A percentile compares a stretch with the other conserved stretches of the same genome.
phyloP scores from a whole-genome alignment of 2,113 vertebrate species.

The Brachypodius melanocephalos region DNA sequence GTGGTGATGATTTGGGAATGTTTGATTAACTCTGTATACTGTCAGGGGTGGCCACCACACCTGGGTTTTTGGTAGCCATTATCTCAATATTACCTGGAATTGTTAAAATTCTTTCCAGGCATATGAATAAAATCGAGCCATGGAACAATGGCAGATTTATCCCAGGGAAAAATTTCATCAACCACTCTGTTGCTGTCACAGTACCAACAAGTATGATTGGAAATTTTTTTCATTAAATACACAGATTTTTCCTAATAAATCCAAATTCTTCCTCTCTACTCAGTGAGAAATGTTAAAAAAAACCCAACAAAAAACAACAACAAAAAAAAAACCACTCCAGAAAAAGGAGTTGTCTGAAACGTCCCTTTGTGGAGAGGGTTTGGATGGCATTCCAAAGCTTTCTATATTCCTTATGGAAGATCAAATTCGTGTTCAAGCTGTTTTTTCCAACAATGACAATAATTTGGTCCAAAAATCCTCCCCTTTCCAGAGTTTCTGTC shows the following conservation, averaged over 20 bases:
- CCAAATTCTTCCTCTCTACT: neutral
- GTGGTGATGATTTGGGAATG: neutral
- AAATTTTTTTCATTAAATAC: neutral
- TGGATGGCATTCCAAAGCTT: neutral
- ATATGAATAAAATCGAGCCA: neutral
- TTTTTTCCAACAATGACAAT: neutral
- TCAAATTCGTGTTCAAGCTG: neutral
- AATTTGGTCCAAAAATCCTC: neutral
- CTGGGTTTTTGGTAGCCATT: neutral
- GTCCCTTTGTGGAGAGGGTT: neutral
- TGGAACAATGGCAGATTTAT: neutral
- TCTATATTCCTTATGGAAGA: slow-evolving; percentile 13
- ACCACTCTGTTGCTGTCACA: neutral
- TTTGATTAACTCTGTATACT: neutral
- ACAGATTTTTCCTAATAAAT: neutral
- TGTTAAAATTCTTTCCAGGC: neutral
- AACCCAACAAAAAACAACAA: too few species aligned
- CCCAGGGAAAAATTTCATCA: neutral
- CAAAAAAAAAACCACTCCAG: neutral
- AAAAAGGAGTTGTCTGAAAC: neutral
- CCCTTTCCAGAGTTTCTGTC: neutral
- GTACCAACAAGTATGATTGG: neutral
- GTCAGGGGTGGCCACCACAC: neutral
- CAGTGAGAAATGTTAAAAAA: neutral
- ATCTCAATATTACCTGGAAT: neutral